phyloP scores from a whole-genome alignment of 2,113 vertebrate genomes.

The Hemibagrus wyckioides region DNA sequence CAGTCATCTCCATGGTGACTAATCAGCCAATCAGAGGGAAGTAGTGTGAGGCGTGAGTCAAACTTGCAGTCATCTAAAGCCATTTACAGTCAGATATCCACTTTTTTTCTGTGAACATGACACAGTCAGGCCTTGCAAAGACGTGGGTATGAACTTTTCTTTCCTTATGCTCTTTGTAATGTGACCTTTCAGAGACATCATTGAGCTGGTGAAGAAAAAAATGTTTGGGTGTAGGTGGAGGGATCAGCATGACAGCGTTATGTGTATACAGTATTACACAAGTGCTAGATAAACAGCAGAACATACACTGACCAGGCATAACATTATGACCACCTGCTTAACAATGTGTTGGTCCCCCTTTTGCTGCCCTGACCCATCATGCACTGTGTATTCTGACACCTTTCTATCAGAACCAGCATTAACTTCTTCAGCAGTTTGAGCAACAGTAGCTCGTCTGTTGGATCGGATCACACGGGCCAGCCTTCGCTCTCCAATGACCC shows the following conservation, averaged over 20 bases:
- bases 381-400: too few relatives aligned
- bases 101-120: not conserved
- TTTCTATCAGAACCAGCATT: too few relatives aligned
- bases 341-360: too few relatives aligned
- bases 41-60: not conserved
- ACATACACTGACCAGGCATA: too few relatives aligned
- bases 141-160: not conserved
- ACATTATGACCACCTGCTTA: too few relatives aligned
- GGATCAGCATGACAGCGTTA: not conserved
- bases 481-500: too few relatives aligned
- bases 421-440: too few relatives aligned
- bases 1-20: slow-evolving; percentile 39
- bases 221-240: not conserved
- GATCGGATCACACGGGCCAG: too few relatives aligned
- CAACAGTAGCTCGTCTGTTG: too few relatives aligned
- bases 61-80: not conserved
- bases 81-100: not conserved
- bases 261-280: not conserved
- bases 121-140: not conserved
- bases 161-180: not conserved
- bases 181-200: not conserved
- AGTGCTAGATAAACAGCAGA: not conserved
- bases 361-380: too few relatives aligned
- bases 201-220: not conserved
- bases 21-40: slow-evolving; percentile 2